A percentile compares a stretch with the other conserved stretches of the same genome.
These are phyloP conservation scores for Elysia chlorotica DNA, from an alignment of 1,140 invertebrate species.

Conservation along the genomic window DNA sequence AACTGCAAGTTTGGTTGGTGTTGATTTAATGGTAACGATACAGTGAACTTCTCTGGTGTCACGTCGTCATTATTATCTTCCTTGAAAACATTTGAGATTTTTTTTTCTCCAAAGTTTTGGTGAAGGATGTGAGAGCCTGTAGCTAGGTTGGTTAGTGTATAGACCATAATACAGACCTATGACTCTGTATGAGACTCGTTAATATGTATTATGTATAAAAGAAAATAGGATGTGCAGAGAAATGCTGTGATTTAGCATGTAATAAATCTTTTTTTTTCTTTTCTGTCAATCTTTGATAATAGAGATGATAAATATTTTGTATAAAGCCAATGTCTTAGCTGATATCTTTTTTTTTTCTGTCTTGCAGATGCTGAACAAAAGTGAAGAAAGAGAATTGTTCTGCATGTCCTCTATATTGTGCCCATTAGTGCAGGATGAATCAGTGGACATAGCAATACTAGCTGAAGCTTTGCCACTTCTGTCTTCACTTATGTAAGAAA, in stretches of 20 bases:
- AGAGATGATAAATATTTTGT: neutral
- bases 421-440: slow-evolving; percentile 75
- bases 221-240: neutral
- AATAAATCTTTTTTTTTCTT: neutral
- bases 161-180: no score
- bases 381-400: slow-evolving; percentile 89
- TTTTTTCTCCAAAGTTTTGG: no score
- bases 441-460: slow-evolving; percentile 72
- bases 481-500: slow-evolving; percentile 49
- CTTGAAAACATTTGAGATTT: no score
- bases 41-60: no score
- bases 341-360: no score
- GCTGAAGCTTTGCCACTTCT: slow-evolving; percentile 63
- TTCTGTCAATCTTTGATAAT: neutral
- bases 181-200: neutral
- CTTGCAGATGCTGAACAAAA: slow-evolving; percentile 77
- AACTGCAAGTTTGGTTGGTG: no score
- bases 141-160: no score
- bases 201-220: neutral
- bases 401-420: slow-evolving; percentile 84
- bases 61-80: no score
- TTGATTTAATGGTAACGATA: no score
- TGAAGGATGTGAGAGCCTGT: no score
- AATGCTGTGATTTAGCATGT: neutral
- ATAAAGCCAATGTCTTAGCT: no score